A percentile compares a stretch with the other conserved stretches of the same genome.
Conservation (phyloP, 2,113 vertebrate species). For the Grantiella picta region DNA sequence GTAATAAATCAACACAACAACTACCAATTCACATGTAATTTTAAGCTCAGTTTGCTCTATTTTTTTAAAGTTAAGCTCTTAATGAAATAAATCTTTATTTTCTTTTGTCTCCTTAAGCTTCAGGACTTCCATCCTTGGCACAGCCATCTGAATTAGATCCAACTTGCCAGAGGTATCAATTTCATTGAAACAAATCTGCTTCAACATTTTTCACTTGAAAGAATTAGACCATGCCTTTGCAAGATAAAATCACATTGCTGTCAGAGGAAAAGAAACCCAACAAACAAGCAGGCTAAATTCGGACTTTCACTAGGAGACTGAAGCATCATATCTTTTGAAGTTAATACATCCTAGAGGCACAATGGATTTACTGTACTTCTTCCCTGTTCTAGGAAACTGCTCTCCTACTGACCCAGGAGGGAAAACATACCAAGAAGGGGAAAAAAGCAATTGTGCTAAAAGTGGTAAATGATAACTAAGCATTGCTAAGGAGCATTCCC, state of each 20-base stretch:
- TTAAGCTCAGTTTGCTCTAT: neutral
- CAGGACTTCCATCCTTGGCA: neutral
- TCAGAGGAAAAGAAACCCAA: neutral
- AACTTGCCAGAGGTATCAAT: constrained; percentile 39
- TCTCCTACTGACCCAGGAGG: neutral
- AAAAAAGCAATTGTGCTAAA: neutral
- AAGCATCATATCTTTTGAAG: constrained; percentile 2
- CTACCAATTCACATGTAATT: neutral
- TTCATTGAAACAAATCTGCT: constrained; percentile 32
- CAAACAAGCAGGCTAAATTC: constrained; percentile 1
- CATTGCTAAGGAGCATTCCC: neutral
- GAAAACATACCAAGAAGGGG: neutral
- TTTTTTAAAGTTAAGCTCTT: neutral
- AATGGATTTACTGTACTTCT: constrained; percentile 50
- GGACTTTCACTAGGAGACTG: neutral
- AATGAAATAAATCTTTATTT: neutral
- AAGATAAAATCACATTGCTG: neutral
- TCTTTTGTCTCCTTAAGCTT: constrained; percentile 16
- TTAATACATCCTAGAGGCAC: constrained; percentile 11
- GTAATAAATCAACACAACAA: neutral
- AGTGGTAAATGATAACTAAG: neutral
- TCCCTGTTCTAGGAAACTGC: neutral
- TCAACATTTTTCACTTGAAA: constrained; percentile 40
- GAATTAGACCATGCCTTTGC: neutral
- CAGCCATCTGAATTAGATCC: neutral